Evolutionary conservation across 2,888 invertebrate genomes (phyloP), one percentile per base, ranked within the genome.

Genomic region (Drosophila testacea): DNA sequence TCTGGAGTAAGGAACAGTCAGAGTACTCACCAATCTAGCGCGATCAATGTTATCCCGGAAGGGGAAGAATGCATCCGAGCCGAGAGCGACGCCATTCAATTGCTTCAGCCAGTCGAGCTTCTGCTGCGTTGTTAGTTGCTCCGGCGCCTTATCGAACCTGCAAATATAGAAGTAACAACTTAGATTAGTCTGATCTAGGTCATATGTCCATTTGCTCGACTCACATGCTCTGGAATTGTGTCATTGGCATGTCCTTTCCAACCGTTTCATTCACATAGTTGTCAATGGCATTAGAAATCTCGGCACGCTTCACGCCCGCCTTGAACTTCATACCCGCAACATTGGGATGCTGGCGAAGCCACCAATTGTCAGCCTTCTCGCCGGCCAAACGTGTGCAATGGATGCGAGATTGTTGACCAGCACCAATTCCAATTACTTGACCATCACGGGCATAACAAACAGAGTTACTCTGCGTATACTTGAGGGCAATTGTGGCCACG

Each of bases 381-480:
- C 98, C 99, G 65, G 99, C 99, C 82, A 99, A 94, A 81, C 99
- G 94, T 0, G 99, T 99, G 93, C 99, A 99, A 93, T 99, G 99
- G 90, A 99, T 99, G 77, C 99, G 95, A 0, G 98, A 98, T 93
- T 99, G 99, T 91, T 99, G 99, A 0, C 99, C 99, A n/a, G 99
- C 99, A 32, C 99, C 99, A 85, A 98, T 98, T 16, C 99, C 99
- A 86, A 99, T 95, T 11, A 97, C 96, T 94, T 96, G 93, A 0
- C 91, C 92, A 92, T 98, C 96, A 83, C 96, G 96, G 0, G 99
- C 98, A 90, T 96, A 99, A 91, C 99, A 99, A 0, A 99, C 99
- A 0, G 98, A 99, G 93, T 99, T 99, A 85, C 99, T 99, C 93
- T 99, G 99, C 0, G 99, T 98, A 91, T 98, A 99, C 92, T 99